These are phyloP conservation scores for Syritta pipiens DNA, from an alignment of 2,888 invertebrate genomes.

Conservation along the genomic window DNA sequence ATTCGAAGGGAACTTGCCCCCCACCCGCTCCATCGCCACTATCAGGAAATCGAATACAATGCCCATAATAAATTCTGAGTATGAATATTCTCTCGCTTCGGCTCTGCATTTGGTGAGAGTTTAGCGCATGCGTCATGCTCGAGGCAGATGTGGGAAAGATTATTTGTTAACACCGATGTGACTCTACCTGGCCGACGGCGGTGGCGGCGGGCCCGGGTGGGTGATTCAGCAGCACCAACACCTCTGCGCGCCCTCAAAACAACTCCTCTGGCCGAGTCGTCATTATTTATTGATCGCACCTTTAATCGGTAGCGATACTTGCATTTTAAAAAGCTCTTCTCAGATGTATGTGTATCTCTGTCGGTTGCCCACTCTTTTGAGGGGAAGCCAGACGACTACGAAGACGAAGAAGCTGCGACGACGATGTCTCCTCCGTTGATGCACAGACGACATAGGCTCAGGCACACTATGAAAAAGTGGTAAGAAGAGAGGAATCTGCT, in stretches of 20 bases:
- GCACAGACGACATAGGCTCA: background rate
- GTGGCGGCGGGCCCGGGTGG: too few species aligned
- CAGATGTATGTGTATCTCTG: constrained; percentile 10
- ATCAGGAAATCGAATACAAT: constrained; percentile 64
- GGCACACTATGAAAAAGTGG: constrained; percentile 13
- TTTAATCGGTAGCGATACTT: constrained; percentile 65
- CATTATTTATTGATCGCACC: constrained; percentile 68
- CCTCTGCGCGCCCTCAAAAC: background rate
- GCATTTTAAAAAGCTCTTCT: constrained; percentile 54
- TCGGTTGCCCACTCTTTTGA: background rate
- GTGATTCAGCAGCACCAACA: constrained; percentile 17
- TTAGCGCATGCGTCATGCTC: constrained; percentile 64
- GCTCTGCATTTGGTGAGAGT: constrained; percentile 56
- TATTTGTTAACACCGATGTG: constrained; percentile 49
- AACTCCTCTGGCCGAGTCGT: constrained; percentile 32
- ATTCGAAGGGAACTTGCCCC: constrained; percentile 33
- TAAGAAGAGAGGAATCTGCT: constrained; percentile 39
- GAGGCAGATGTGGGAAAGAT: constrained; percentile 67
- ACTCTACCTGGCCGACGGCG: background rate
- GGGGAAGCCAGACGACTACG: background rate
- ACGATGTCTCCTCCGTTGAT: background rate
- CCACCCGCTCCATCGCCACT: constrained; percentile 56
- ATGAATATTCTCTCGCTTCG: constrained; percentile 33
- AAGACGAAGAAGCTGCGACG: background rate
- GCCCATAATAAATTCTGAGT: constrained; percentile 66